phyloP scores from a whole-genome alignment of 2,888 invertebrate species.

The Lucinisca nassula region DNA sequence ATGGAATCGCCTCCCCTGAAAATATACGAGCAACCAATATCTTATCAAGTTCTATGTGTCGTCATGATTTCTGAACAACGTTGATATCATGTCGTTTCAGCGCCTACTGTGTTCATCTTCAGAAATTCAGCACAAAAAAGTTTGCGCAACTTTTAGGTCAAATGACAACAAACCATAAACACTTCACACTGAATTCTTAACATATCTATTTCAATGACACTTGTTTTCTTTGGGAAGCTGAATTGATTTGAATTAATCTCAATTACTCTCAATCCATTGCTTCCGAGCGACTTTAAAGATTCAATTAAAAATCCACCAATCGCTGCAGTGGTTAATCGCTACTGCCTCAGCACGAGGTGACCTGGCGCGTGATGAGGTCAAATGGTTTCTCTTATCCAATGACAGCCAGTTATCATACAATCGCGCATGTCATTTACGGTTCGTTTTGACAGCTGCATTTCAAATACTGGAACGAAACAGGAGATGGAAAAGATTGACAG shows the following conservation, averaged over 20 bases:
- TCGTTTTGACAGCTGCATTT: slow-evolving; percentile 49
- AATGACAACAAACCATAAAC: neutral
- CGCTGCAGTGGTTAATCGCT: neutral
- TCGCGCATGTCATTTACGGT: slow-evolving; percentile 63
- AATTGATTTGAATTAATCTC: slow-evolving; percentile 69
- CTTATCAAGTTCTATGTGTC: too few species aligned
- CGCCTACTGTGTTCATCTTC: too few species aligned
- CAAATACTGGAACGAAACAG: slow-evolving; percentile 19
- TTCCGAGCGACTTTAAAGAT: slow-evolving; percentile 57
- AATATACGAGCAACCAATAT: too few species aligned
- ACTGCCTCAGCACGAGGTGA: slow-evolving; percentile 19
- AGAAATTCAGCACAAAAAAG: too few species aligned
- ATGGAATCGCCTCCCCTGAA: too few species aligned
- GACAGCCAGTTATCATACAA: slow-evolving; percentile 21
- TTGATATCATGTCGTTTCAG: too few species aligned
- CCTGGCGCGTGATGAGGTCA: slow-evolving; percentile 58
- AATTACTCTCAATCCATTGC: slow-evolving; percentile 68
- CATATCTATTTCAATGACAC: slow-evolving; percentile 55
- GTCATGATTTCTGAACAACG: too few species aligned
- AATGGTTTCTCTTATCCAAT: slow-evolving; percentile 49
- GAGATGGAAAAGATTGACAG: slow-evolving; percentile 27
- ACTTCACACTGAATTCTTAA: neutral
- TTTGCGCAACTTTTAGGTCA: neutral
- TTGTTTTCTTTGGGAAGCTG: slow-evolving; percentile 57
- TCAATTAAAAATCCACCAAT: slow-evolving; percentile 65